Evolutionary conservation across 2,888 invertebrate genomes (phyloP).

Genomic region (Bellardia bayeri): DNA sequence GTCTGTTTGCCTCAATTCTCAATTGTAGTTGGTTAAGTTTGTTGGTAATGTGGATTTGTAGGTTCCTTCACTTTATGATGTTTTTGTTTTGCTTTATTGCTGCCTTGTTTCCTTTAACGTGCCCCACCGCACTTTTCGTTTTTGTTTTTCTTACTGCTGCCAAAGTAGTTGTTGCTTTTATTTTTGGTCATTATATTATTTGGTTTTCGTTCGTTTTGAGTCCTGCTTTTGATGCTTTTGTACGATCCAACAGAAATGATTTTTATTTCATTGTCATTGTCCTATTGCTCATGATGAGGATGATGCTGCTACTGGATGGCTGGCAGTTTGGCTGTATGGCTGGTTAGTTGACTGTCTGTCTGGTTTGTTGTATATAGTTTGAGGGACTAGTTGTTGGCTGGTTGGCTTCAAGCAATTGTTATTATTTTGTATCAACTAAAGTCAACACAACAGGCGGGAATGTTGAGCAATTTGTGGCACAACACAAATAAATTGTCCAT

Average conservation of each 20-base stretch:
- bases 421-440: constrained; percentile 66
- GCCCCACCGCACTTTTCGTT: neutral
- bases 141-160: neutral
- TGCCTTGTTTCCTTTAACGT: constrained; percentile 18
- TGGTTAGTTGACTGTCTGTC: constrained; percentile 5
- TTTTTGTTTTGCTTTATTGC: constrained; percentile 11
- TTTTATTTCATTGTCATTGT: constrained; percentile 43
- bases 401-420: constrained; percentile 62
- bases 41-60: constrained; percentile 30
- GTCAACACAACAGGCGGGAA: constrained; percentile 69
- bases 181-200: constrained; percentile 48
- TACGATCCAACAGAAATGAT: constrained; percentile 32
- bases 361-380: constrained; percentile 27
- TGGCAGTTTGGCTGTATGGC: constrained; percentile 20
- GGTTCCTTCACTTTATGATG: constrained; percentile 36
- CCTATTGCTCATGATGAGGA: constrained; percentile 5
- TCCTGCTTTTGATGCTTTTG: constrained; percentile 40
- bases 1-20: neutral
- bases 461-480: constrained; percentile 75
- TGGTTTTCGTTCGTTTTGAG: constrained; percentile 30
- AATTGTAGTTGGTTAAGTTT: constrained; percentile 22
- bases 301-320: constrained; percentile 3
- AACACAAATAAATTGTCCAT: constrained; percentile 78
- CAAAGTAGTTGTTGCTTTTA: constrained; percentile 19
- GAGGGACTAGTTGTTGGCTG: constrained; percentile 26